Evolutionary conservation across 2,888 invertebrate species (phyloP).

Genomic region (Ethmia dodecea): DNA sequence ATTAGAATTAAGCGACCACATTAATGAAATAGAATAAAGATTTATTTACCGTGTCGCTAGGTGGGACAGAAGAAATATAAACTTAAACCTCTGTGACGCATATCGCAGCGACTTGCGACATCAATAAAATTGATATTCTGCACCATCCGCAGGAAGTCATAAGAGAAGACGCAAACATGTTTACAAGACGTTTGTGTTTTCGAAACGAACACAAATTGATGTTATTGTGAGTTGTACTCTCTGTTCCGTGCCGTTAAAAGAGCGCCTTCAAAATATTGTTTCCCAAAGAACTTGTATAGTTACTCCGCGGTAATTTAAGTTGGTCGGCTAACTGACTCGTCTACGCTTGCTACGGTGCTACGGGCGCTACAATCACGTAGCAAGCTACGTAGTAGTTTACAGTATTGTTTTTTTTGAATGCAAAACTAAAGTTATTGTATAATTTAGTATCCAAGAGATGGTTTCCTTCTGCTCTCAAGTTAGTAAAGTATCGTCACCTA

Average conservation of each 20-base stretch:
- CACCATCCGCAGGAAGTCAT: conserved; percentile 12
- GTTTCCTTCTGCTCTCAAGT: too few relatives aligned
- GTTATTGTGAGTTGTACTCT: conserved; percentile 40
- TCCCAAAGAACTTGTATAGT: conserved; percentile 33
- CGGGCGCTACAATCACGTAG: conserved; percentile 19
- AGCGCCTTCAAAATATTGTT: conserved; percentile 17
- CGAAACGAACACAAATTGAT: conserved; percentile 37
- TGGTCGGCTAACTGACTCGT: conserved; percentile 21
- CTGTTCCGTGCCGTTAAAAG: conserved; percentile 21
- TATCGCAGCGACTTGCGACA: too few relatives aligned
- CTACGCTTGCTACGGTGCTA: conserved; percentile 26
- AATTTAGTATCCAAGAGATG: too few relatives aligned
- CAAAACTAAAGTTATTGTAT: too few relatives aligned
- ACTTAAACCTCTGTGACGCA: too few relatives aligned
- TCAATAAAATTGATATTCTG: conserved; percentile 17
- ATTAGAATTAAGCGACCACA: too few relatives aligned
- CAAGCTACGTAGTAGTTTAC: conserved; percentile 8
- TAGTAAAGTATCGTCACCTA: too few relatives aligned
- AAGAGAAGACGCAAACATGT: conserved; percentile 52
- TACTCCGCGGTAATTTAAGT: conserved; percentile 47
- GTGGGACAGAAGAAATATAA: too few relatives aligned
- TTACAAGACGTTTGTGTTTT: conserved; percentile 44
- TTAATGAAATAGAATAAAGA: too few relatives aligned
- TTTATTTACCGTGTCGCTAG: too few relatives aligned
- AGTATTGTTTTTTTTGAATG: too few relatives aligned